Evolutionary conservation across 2,888 invertebrate species (phyloP).

Genomic region (Rhamnusium bicolor): DNA sequence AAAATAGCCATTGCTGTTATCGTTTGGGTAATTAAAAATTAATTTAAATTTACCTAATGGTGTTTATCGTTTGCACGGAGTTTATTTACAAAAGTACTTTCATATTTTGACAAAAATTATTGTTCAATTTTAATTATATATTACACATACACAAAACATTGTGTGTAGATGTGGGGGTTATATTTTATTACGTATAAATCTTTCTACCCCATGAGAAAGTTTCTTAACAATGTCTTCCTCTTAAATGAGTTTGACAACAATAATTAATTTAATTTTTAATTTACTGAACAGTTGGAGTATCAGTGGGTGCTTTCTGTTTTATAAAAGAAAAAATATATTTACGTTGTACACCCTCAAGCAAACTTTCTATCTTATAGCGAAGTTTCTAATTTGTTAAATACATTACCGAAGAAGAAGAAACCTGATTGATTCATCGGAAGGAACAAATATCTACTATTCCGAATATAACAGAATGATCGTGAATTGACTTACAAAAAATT

Average conservation of each 20-base stretch:
- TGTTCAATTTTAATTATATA: no score
- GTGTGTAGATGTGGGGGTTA: neutral
- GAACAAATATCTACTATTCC: neutral
- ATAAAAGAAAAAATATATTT: slow-evolving; percentile 23
- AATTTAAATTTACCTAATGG: no score
- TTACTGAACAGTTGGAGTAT: slow-evolving; percentile 6
- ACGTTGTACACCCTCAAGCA: slow-evolving; percentile 1
- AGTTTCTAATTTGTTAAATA: slow-evolving; percentile 18
- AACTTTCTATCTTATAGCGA: slow-evolving; percentile 16
- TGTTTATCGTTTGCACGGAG: no score
- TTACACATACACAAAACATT: no score
- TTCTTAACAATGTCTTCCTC: slow-evolving; percentile 10
- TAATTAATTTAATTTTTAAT: slow-evolving; percentile 22
- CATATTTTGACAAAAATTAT: no score
- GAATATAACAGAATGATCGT: no score
- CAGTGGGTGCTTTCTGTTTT: slow-evolving; percentile 11
- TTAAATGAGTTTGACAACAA: slow-evolving; percentile 4
- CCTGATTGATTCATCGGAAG: neutral
- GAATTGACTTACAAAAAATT: no score
- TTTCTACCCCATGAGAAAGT: neutral
- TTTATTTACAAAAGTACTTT: no score
- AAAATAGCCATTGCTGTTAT: no score
- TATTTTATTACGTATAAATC: neutral
- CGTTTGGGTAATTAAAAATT: no score
- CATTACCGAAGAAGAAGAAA: neutral